Percentiles rank a stretch among this genome's conserved stretches.
Evolutionary conservation across 1,140 invertebrate species (phyloP).

Genomic region (Ephestia elutella): DNA sequence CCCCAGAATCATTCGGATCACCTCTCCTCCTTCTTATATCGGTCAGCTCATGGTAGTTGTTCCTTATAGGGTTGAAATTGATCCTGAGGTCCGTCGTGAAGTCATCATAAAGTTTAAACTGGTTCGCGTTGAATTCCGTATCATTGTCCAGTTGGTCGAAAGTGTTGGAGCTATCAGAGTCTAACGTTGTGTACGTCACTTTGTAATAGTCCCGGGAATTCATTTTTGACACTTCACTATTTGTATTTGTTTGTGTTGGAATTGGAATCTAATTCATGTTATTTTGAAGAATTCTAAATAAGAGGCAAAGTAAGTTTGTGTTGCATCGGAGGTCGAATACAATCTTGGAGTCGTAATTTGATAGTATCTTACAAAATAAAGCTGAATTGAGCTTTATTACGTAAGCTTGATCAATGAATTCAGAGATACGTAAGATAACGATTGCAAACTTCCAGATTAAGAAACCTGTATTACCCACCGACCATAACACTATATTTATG

Average conservation of each 20-base stretch:
- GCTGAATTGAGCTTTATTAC: no score
- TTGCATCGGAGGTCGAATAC: neutral
- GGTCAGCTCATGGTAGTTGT: constrained; percentile 46
- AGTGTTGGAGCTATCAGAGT: constrained; percentile 30
- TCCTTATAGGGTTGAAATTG: constrained; percentile 53
- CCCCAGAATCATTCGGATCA: constrained; percentile 63
- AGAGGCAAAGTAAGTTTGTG: neutral
- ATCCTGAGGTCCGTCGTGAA: constrained; percentile 59
- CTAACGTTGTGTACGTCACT: constrained; percentile 49
- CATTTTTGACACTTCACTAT: constrained; percentile 37
- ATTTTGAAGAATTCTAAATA: neutral
- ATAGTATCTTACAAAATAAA: neutral
- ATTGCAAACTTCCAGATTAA: no score
- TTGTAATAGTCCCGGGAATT: constrained; percentile 60
- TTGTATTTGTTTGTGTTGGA: neutral
- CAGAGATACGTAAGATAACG: no score
- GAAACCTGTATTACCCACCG: no score
- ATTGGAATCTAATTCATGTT: neutral
- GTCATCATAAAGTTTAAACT: constrained; percentile 66
- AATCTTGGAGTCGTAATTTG: neutral
- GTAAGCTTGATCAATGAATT: no score
- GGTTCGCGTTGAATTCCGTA: constrained; percentile 65
- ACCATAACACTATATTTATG: no score
- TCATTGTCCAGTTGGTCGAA: constrained; percentile 58
- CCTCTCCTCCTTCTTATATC: constrained; percentile 36